Evolutionary conservation across 2,888 invertebrate species (phyloP).

Genomic region (Tyria jacobaeae): DNA sequence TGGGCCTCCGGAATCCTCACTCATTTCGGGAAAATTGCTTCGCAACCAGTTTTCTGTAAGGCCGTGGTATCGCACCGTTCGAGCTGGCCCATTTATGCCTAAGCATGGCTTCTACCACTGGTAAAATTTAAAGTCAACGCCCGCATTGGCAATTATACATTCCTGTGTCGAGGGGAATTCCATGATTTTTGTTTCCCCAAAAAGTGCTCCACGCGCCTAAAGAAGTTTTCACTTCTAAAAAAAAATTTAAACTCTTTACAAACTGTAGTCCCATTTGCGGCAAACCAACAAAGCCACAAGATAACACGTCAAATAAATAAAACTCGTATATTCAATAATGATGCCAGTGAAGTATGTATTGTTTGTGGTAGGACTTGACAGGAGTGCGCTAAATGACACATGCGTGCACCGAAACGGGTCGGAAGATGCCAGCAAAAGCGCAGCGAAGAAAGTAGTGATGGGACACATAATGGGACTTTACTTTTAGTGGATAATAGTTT

Average conservation of each 20-base stretch:
- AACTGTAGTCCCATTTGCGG: not conserved
- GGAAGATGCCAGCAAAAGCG: slow-evolving; percentile 11
- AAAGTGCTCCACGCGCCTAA: too few relatives aligned
- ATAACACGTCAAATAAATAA: slow-evolving; percentile 19
- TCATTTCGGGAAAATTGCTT: too few relatives aligned
- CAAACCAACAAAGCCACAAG: slow-evolving; percentile 10
- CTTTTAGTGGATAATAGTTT: not conserved
- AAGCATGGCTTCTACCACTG: too few relatives aligned
- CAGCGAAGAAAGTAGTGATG: slow-evolving; percentile 31
- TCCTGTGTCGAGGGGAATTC: too few relatives aligned
- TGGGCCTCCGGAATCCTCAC: too few relatives aligned
- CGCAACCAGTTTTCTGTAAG: too few relatives aligned
- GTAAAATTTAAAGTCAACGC: too few relatives aligned
- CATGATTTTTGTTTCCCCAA: too few relatives aligned
- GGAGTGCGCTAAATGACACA: slow-evolving; percentile 45
- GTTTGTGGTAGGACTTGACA: slow-evolving; percentile 40
- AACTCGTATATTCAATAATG: slow-evolving; percentile 25
- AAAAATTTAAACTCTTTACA: not conserved
- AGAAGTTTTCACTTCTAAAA: too few relatives aligned
- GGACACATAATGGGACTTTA: not conserved
- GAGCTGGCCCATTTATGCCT: too few relatives aligned
- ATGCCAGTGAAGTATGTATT: slow-evolving; percentile 27
- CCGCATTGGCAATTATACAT: too few relatives aligned
- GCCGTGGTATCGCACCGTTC: too few relatives aligned
- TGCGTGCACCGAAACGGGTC: slow-evolving; percentile 19